phyloP scores from a whole-genome alignment of 2,797 vertebrate species.

The Diglossa cyanea region DNA sequence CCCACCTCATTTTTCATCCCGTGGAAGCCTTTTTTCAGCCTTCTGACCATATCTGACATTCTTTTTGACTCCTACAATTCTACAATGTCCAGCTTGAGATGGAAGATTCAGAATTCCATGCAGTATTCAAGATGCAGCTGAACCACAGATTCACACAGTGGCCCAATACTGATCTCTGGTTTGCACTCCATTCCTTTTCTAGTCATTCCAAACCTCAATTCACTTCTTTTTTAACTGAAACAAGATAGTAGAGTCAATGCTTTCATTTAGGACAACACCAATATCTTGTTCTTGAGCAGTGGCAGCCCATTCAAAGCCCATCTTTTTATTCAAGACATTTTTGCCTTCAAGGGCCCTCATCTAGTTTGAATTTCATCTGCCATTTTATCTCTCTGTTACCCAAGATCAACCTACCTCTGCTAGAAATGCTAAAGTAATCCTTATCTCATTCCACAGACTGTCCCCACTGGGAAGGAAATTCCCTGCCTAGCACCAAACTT shows the following conservation, averaged over 20 bases:
- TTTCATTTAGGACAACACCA: not conserved
- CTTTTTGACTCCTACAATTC: not conserved
- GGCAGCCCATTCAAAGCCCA: not conserved
- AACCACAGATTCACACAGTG: not conserved
- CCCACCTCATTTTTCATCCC: not conserved
- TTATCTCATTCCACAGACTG: not conserved
- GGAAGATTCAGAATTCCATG: not conserved
- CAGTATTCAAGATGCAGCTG: not conserved
- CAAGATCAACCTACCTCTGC: not conserved
- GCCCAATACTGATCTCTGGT: not conserved
- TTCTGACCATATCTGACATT: not conserved
- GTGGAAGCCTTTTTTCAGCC: not conserved
- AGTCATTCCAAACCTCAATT: not conserved
- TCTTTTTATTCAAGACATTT: not conserved
- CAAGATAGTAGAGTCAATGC: not conserved
- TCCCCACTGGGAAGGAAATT: not conserved
- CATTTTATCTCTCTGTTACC: not conserved
- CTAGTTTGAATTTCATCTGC: not conserved
- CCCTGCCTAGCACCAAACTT: not conserved
- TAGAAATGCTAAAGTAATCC: not conserved
- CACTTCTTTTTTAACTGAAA: not conserved
- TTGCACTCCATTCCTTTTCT: not conserved
- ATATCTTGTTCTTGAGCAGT: not conserved
- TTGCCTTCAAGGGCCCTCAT: not conserved
- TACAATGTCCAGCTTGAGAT: not conserved